Evolutionary conservation across 2,888 invertebrate species (phyloP), one percentile per base, ranked within the genome.

Genomic region (Lycophotia porphyrea): DNA sequence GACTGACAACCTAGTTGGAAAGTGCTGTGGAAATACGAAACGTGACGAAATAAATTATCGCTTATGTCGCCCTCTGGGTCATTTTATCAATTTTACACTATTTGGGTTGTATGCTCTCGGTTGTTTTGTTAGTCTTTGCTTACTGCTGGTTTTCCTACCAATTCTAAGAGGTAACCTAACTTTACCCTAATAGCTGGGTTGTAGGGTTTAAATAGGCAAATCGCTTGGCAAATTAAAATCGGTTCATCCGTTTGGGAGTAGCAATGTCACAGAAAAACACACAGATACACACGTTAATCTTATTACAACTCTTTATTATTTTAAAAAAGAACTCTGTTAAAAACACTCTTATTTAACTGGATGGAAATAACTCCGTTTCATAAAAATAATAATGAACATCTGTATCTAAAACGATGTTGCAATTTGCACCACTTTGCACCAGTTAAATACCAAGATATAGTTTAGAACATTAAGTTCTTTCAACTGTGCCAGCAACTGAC

Each of bases 381-480:
- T 66, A 18, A 47, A 66, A 44, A 65, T 65, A 65, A 44, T 65
- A 31, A 44, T 44, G 0, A 31, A 1, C 27, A 63, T n/a, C 63
- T 63, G 31, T 44, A 65, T 31, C 8, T n/a, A 47, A 34, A 47
- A 18, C 66, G 39, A 69, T 69, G 64, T 64, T 64, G 64, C 69
- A 42, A 68, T 68, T 61, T 31, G 24, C 39, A 69, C 27, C 42
- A 65, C 24, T 31, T 64, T 65, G n/a, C 31, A 42, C 39, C 31
- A n/a, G 24, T 27, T 36, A 8, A 27, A n/a, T 27, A 24, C 9
- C 4, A 34, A 60, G 24, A 60, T n/a, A 61, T 31, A 69, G 39
- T 31, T 31, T 18, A 31, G 42, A 31, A 34, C 18, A 13, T 66
- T n/a, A 21, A 44, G n/a, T 21, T 42, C 69, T 42, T 31, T 64